phyloP scores from a whole-genome alignment of 2,797 vertebrate species.

The Pipistrellus nathusii region DNA sequence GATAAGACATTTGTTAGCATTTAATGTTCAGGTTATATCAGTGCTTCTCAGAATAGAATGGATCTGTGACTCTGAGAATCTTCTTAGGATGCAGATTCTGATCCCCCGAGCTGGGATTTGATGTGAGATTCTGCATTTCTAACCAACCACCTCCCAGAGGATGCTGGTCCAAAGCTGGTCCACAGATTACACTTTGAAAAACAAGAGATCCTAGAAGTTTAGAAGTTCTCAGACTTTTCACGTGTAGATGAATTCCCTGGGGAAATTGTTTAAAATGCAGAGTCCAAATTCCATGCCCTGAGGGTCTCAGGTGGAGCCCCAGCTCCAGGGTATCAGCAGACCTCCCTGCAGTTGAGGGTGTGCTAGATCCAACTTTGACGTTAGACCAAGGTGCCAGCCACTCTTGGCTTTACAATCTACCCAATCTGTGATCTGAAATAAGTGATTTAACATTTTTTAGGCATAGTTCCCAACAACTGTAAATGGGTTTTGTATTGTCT shows the following conservation, averaged over 20 bases:
- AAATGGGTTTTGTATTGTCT: background rate
- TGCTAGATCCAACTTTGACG: background rate
- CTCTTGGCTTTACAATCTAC: conserved; percentile 1
- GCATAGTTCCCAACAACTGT: background rate
- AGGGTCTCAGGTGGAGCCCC: background rate
- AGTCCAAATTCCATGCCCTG: background rate
- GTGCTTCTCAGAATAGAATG: background rate
- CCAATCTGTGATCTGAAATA: conserved; percentile 32
- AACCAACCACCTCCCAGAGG: background rate
- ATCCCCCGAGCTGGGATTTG: background rate
- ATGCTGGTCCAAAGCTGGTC: background rate
- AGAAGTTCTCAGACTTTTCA: background rate
- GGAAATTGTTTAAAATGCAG: conserved; percentile 12
- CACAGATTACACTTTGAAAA: background rate
- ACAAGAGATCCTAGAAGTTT: background rate
- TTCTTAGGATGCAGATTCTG: background rate
- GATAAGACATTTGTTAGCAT: background rate
- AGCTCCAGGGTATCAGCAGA: background rate
- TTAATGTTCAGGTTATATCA: background rate
- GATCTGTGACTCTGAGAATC: background rate
- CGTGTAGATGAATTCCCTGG: background rate
- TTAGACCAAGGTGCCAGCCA: background rate
- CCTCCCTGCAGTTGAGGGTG: background rate
- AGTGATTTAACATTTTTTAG: conserved; percentile 6
- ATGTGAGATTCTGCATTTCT: background rate